Evolutionary conservation across 2,888 invertebrate species (phyloP), one percentile per base, ranked within the genome.

Genomic region (Resseliella maxima): DNA sequence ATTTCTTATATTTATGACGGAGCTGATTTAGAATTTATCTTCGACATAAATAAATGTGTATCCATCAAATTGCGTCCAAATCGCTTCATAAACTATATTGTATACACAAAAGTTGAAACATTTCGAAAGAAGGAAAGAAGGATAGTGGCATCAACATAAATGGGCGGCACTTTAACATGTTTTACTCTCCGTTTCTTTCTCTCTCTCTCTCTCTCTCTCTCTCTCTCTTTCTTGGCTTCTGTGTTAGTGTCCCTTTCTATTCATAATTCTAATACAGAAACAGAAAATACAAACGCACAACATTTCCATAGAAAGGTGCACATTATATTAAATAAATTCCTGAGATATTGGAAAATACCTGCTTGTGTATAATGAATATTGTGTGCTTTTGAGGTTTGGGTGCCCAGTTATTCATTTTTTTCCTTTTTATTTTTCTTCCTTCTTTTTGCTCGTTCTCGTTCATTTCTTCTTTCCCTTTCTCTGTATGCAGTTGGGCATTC

Each of bases 321-420:
- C 31, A 35, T 72, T 31, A 31, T 31, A 72, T 72, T 18, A 72
- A 72, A 72, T 72, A 72, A 72, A 72, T 72, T 35, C 72, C 35
- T 12, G 31, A 72, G 72, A 72, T 72, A 72, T 72, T 31, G 72
- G 72, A 72, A 59, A 72, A 72, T 72, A 72, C 72, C 72, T 72
- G 72, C 31, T 72, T 50, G 46, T 50, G 12, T 50, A 50, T 50
- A 50, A 50, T 50, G 46, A 50, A 18, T 50, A 50, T 50, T 50
- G 18, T 50, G 46, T 50, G 18, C 41, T 41, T 41, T n/a, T 41
- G 41, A 12, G 41, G 41, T 50, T 50, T 50, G 46, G 8, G 46
- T 50, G 12, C 41, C 41, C 15, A 50, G 18, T 50, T 18, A 18
- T 6, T 15, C 18, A 18, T 50, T 15, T 18, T 50, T 15, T 50